A percentile compares a stretch with the other conserved stretches of the same genome.
phyloP scores from a whole-genome alignment of 2,797 vertebrate genomes.

The Heterohyrax brucei region DNA sequence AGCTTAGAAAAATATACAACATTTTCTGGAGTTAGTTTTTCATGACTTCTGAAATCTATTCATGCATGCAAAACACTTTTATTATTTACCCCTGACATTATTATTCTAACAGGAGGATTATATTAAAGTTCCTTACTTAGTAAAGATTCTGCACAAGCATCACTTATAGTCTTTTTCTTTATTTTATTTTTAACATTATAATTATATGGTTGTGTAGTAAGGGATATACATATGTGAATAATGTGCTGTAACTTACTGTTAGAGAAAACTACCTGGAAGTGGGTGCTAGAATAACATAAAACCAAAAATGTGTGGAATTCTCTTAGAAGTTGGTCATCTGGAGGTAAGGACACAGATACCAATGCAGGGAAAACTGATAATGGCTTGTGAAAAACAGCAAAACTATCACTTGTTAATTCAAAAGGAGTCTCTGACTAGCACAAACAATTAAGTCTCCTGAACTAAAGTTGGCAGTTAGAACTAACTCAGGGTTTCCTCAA shows the following conservation, averaged over 20 bases:
- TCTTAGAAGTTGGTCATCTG: not conserved
- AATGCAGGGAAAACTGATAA: not conserved
- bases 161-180: not conserved
- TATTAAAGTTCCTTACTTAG: not conserved
- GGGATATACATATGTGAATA: not conserved
- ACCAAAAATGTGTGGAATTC: not conserved
- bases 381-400: not conserved
- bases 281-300: not conserved
- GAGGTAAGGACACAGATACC: not conserved
- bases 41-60: not conserved
- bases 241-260: not conserved
- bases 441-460: not conserved
- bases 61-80: slow-evolving; percentile 68
- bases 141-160: not conserved
- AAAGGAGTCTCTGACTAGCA: not conserved
- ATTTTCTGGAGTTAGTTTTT: slow-evolving; percentile 42
- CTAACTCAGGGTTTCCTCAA: not conserved
- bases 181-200: slow-evolving; percentile 64
- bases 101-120: slow-evolving; percentile 67
- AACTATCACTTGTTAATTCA: not conserved
- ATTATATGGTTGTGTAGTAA: not conserved
- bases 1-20: slow-evolving; percentile 39
- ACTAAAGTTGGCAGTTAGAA: not conserved
- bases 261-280: not conserved
- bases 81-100: slow-evolving; percentile 62